These are phyloP conservation scores for Chloroceryle aenea DNA, from an alignment of 2,113 vertebrate species.

Conservation along the genomic window DNA sequence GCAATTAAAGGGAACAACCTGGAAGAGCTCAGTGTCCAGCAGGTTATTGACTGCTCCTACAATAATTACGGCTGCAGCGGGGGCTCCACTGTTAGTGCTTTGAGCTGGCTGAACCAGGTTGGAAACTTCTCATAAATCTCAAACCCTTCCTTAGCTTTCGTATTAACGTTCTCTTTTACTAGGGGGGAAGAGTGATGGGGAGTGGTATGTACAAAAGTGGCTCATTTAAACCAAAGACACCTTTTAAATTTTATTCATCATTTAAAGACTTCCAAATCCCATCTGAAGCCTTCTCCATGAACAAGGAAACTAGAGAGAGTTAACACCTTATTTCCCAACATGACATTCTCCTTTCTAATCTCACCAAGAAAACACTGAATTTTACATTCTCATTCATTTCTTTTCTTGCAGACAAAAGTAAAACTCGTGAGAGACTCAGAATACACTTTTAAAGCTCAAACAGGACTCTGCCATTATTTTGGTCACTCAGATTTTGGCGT, in stretches of 20 bases:
- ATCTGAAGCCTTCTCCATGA: neutral
- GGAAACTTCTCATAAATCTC: neutral
- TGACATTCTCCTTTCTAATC: neutral
- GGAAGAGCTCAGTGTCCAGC: conserved; percentile 88
- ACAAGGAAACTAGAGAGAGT: neutral
- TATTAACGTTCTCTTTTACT: neutral
- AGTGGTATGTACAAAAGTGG: neutral
- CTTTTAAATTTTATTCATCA: neutral
- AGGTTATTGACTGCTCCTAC: conserved; percentile 91
- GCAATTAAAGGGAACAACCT: conserved; percentile 79
- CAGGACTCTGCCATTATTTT: conserved; percentile 86
- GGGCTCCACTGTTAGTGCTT: conserved; percentile 81
- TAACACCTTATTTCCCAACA: neutral
- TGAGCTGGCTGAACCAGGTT: conserved; percentile 89
- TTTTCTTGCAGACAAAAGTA: conserved; percentile 78
- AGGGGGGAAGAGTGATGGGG: neutral
- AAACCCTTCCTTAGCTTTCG: neutral
- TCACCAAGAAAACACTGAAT: neutral
- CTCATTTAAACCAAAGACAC: neutral
- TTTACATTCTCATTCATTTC: neutral
- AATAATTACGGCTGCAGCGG: conserved; percentile 84
- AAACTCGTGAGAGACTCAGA: conserved; percentile 85
- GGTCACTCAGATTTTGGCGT: conserved; percentile 76
- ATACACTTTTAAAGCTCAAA: conserved; percentile 86
- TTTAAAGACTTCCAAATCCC: neutral